Evolutionary conservation across 2,113 vertebrate genomes (phyloP).

Genomic region (Corythornis cristatus): DNA sequence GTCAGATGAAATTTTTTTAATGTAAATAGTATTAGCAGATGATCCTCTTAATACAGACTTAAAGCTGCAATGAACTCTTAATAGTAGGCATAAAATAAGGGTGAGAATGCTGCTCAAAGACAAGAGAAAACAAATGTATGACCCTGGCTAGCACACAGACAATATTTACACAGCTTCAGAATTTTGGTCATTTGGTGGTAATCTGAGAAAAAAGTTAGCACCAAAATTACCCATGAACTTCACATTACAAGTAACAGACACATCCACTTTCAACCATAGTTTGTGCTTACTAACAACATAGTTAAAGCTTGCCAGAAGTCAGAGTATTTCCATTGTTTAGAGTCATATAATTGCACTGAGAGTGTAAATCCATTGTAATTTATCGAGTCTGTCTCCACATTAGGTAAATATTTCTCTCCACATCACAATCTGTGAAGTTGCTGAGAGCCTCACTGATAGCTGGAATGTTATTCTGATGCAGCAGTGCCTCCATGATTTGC

Average conservation of each 20-base stretch:
- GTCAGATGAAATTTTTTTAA: neutral
- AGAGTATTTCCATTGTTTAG: neutral
- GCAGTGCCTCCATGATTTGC: neutral
- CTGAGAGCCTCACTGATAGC: neutral
- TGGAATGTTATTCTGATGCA: neutral
- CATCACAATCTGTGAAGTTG: neutral
- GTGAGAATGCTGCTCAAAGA: neutral
- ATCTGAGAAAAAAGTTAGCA: neutral
- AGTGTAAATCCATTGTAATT: neutral
- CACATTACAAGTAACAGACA: neutral
- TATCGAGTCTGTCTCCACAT: neutral
- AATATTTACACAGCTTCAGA: neutral
- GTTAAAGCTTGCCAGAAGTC: neutral
- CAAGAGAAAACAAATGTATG: neutral
- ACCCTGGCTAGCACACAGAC: neutral
- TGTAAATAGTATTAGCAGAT: neutral
- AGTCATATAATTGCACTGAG: neutral
- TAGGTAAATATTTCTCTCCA: neutral
- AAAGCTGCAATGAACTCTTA: neutral
- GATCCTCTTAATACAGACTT: neutral
- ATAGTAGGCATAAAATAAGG: neutral
- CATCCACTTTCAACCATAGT: neutral
- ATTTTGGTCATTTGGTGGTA: fast-evolving
- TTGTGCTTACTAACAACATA: neutral
- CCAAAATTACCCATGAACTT: neutral